Evolutionary conservation across 2,888 invertebrate species (phyloP).

Genomic region (Lumbricus terrestris): DNA sequence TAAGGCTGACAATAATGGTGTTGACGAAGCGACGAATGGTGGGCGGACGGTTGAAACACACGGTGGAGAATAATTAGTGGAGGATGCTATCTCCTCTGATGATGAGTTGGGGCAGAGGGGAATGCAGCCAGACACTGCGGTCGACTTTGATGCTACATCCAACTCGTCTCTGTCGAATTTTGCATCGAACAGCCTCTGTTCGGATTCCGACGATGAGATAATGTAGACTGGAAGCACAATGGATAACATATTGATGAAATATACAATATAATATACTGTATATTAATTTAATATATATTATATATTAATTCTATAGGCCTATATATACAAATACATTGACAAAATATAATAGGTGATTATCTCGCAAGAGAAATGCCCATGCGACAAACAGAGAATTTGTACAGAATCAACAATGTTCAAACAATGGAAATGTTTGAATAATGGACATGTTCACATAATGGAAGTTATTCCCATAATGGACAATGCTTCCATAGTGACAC

Average conservation of each 20-base stretch:
- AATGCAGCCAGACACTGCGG: background rate
- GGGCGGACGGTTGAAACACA: background rate
- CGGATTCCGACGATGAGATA: background rate
- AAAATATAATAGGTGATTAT: too few relatives aligned
- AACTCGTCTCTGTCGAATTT: background rate
- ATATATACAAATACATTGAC: too few relatives aligned
- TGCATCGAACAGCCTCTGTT: background rate
- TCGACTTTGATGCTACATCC: background rate
- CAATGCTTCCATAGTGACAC: too few relatives aligned
- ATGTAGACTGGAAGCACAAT: background rate
- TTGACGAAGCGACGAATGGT: background rate
- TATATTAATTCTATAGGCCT: too few relatives aligned
- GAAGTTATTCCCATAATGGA: too few relatives aligned
- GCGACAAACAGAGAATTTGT: too few relatives aligned
- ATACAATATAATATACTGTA: too few relatives aligned
- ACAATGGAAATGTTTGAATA: background rate
- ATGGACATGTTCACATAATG: too few relatives aligned
- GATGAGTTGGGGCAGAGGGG: background rate
- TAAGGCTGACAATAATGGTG: background rate
- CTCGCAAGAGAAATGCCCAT: too few relatives aligned
- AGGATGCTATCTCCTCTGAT: background rate
- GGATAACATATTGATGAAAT: too few relatives aligned
- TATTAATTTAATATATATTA: too few relatives aligned
- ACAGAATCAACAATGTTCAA: too few relatives aligned
- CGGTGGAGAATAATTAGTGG: background rate